Evolutionary conservation across 2,113 vertebrate species (phyloP).

Genomic region (Chiloscyllium plagiosum): DNA sequence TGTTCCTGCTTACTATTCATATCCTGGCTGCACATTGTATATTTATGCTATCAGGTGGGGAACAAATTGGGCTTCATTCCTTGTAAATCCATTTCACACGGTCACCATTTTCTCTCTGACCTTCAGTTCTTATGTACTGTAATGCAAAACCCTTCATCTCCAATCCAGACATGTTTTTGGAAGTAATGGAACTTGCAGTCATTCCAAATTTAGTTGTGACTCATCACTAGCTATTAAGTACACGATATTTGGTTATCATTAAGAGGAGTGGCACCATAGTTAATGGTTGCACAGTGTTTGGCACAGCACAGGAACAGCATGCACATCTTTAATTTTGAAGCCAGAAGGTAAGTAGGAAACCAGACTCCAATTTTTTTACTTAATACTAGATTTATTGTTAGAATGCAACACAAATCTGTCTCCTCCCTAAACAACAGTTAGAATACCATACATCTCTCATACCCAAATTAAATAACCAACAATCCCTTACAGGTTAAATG

Average conservation of each 20-base stretch:
- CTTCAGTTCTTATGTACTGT: not conserved
- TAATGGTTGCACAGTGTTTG: not conserved
- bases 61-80: not conserved
- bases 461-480: too few species aligned
- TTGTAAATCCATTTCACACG: not conserved
- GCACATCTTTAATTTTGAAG: not conserved
- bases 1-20: not conserved
- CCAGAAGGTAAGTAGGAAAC: not conserved
- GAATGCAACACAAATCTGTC: not conserved
- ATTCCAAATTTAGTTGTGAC: not conserved
- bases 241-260: not conserved
- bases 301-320: not conserved
- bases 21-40: not conserved
- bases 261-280: not conserved
- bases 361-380: not conserved
- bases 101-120: not conserved
- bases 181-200: not conserved
- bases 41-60: not conserved
- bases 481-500: too few species aligned
- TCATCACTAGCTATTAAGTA: not conserved
- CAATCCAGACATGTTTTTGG: not conserved
- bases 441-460: too few species aligned
- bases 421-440: too few species aligned
- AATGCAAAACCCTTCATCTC: not conserved
- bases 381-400: not conserved